phyloP scores from a whole-genome alignment of 2,888 invertebrate genomes.

The Tetranychus piercei region DNA sequence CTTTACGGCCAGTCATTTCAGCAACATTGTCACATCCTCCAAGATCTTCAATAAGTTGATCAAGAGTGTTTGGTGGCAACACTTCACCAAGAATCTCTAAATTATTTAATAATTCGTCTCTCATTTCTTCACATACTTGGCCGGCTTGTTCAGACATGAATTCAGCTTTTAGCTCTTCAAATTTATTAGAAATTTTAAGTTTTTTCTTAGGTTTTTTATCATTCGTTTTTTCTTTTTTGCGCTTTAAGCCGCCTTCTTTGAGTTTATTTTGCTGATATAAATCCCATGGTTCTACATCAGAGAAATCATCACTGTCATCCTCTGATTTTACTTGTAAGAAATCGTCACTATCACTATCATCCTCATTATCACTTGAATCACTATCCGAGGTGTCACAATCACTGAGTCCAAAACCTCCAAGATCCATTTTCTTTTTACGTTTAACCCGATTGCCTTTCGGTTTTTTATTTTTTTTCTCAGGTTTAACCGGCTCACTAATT shows the following conservation, averaged over 20 bases:
- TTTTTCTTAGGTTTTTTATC: not conserved
- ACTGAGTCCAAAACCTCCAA: not conserved
- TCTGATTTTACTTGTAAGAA: slow-evolving; percentile 36
- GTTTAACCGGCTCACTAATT: slow-evolving; percentile 11
- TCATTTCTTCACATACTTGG: slow-evolving; percentile 42
- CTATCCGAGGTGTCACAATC: slow-evolving; percentile 33
- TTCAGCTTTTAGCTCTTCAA: slow-evolving; percentile 9
- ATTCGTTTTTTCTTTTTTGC: slow-evolving; percentile 12
- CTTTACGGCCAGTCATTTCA: slow-evolving; percentile 97
- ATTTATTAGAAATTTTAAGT: slow-evolving; percentile 4
- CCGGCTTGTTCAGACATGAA: slow-evolving; percentile 21
- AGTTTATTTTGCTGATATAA: slow-evolving; percentile 33
- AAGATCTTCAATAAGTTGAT: slow-evolving; percentile 91
- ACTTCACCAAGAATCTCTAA: slow-evolving; percentile 68
- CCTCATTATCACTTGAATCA: slow-evolving; percentile 36
- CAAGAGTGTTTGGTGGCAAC: slow-evolving; percentile 88
- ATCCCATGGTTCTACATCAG: slow-evolving; percentile 17
- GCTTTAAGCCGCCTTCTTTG: slow-evolving; percentile 19
- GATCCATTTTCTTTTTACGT: not conserved
- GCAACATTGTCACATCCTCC: slow-evolving; percentile 96
- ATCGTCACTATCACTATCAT: slow-evolving; percentile 31
- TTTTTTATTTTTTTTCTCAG: not conserved
- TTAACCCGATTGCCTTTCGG: not conserved
- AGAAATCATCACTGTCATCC: slow-evolving; percentile 33
- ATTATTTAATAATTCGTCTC: slow-evolving; percentile 63